phyloP scores from a whole-genome alignment of 2,113 vertebrate genomes.

The Coptodon rendalli region DNA sequence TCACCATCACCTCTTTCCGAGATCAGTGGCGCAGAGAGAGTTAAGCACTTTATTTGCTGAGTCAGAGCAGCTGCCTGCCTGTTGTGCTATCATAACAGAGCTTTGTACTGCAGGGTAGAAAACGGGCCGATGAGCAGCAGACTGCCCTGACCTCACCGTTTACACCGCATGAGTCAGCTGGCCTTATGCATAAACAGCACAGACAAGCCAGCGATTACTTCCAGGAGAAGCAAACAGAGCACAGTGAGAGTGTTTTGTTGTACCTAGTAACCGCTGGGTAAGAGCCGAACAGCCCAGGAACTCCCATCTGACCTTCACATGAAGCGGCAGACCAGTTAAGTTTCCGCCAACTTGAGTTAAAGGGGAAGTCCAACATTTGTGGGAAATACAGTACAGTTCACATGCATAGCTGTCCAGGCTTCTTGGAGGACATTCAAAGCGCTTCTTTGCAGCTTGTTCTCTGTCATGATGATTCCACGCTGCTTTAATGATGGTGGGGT shows the following conservation, averaged over 20 bases:
- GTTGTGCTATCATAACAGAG: conserved; percentile 1
- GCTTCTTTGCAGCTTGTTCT: not conserved
- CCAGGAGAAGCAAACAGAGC: not conserved
- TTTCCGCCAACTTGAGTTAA: not conserved
- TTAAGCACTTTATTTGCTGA: conserved; percentile 31
- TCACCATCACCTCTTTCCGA: not conserved
- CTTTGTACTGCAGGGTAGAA: not conserved
- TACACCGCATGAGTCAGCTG: not conserved
- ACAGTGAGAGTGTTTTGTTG: not conserved
- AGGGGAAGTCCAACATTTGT: not conserved
- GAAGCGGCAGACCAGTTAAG: not conserved
- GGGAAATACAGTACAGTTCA: not conserved
- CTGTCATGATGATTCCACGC: not conserved
- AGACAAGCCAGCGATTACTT: not conserved
- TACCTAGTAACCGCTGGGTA: not conserved
- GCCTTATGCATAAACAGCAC: not conserved
- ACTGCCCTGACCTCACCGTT: not conserved
- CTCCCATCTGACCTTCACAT: not conserved
- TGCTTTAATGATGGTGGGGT: not conserved
- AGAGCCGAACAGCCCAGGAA: not conserved
- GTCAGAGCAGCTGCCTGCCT: conserved; percentile 21
- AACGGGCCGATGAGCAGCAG: not conserved
- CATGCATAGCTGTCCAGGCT: not conserved
- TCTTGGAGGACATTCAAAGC: not conserved
- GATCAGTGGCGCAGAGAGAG: not conserved